Evolutionary conservation across 2,797 vertebrate species (phyloP).

Genomic region (Melanotaenia nigrans): DNA sequence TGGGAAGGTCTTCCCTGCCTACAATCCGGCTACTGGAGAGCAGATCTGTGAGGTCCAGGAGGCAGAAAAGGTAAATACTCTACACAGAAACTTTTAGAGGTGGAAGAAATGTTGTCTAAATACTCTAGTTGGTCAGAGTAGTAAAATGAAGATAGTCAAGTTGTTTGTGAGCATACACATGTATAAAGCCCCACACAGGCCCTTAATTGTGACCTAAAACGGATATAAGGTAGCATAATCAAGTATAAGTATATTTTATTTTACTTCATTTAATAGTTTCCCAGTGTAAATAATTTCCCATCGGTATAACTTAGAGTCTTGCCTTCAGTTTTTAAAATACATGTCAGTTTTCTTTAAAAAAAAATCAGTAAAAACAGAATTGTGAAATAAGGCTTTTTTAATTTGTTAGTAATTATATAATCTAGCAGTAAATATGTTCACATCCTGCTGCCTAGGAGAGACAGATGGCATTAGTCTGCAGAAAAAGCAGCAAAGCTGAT

Average conservation of each 20-base stretch:
- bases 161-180: neutral
- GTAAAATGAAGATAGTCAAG: too few species aligned
- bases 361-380: neutral
- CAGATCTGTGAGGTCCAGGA: conserved; percentile 97
- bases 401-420: neutral
- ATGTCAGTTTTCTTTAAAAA: too few species aligned
- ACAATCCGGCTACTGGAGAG: conserved; percentile 95
- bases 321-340: too few species aligned
- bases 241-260: neutral
- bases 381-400: neutral
- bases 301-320: neutral
- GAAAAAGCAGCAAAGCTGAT: neutral
- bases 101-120: neutral
- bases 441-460: neutral
- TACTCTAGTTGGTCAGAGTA: neutral
- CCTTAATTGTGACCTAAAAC: neutral
- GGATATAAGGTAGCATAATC: neutral
- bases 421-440: neutral
- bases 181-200: neutral
- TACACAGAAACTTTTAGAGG: conserved; percentile 9
- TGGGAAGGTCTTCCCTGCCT: conserved; percentile 89
- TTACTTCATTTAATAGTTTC: neutral
- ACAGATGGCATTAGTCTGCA: neutral
- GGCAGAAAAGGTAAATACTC: conserved; percentile 90
- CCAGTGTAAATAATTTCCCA: neutral